Conservation (phyloP, 2,797 vertebrate species). For the Scyliorhinus canicula region DNA sequence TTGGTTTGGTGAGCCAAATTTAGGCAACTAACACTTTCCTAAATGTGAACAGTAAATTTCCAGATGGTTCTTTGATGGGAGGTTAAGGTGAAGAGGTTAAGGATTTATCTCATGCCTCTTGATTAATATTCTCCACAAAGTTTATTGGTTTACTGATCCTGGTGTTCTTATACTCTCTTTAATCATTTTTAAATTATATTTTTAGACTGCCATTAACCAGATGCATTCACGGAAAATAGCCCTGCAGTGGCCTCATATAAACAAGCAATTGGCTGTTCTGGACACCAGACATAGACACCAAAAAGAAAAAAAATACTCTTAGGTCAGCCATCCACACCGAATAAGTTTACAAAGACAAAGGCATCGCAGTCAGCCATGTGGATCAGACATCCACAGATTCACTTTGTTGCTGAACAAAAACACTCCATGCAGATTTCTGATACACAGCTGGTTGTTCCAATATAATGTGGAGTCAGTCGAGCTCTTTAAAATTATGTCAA, state of each 20-base stretch:
- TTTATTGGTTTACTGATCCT: constrained; percentile 11
- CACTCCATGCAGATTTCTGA: not conserved
- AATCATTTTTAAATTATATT: constrained; percentile 6
- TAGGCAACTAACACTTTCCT: not conserved
- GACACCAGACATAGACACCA: not conserved
- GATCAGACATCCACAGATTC: not conserved
- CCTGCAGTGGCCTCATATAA: not conserved
- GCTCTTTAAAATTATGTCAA: not conserved
- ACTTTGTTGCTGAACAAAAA: not conserved
- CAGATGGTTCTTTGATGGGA: not conserved
- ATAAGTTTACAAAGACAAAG: constrained; percentile 7
- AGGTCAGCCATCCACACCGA: not conserved
- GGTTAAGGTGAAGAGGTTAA: not conserved
- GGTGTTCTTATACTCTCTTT: not conserved
- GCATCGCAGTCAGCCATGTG: not conserved
- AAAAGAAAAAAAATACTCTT: not conserved
- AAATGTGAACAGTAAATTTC: not conserved
- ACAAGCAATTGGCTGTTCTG: not conserved
- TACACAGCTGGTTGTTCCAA: not conserved
- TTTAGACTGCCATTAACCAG: constrained; percentile 13
- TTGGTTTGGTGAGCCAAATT: not conserved
- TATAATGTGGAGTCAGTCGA: not conserved
- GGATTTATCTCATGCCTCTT: not conserved
- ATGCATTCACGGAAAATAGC: not conserved
- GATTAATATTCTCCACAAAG: not conserved